Percentiles rank a stretch among this genome's conserved stretches.
phyloP scores from a whole-genome alignment of 2,113 vertebrate genomes.

The Acrocephalus kingi region DNA sequence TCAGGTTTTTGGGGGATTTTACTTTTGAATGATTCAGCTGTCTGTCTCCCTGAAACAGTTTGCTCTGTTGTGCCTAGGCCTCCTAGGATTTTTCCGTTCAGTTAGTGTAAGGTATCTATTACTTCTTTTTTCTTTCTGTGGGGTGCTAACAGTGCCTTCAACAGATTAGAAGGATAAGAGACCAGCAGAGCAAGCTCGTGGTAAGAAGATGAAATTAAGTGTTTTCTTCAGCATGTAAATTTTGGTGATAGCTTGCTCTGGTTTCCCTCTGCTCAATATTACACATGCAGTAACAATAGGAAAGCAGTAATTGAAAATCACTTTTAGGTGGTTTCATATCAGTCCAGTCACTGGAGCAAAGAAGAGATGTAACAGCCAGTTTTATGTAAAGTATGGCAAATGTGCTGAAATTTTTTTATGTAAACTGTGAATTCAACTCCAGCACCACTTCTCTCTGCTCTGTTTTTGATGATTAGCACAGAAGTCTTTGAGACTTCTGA shows the following conservation, averaged over 20 bases:
- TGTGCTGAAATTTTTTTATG: background rate
- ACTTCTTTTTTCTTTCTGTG: background rate
- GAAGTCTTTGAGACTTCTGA: background rate
- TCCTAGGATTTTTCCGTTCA: background rate
- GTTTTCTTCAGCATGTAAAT: background rate
- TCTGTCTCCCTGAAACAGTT: background rate
- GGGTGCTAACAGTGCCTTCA: background rate
- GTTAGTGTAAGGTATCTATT: background rate
- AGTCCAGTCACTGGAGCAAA: background rate
- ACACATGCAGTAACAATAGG: background rate
- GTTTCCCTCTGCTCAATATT: background rate
- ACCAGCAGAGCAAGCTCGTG: background rate
- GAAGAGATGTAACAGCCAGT: background rate
- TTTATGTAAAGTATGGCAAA: background rate
- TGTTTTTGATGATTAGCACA: background rate
- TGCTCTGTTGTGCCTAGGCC: background rate
- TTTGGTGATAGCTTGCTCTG: background rate
- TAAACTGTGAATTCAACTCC: background rate
- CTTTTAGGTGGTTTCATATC: background rate
- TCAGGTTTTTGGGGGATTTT: fast-evolving
- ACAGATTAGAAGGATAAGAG: background rate
- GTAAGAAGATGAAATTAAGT: background rate
- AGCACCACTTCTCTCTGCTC: background rate
- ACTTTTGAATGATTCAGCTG: background rate
- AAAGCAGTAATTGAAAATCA: background rate